Evolutionary conservation across 2,888 invertebrate species (phyloP).

Genomic region (Archips xylosteana): DNA sequence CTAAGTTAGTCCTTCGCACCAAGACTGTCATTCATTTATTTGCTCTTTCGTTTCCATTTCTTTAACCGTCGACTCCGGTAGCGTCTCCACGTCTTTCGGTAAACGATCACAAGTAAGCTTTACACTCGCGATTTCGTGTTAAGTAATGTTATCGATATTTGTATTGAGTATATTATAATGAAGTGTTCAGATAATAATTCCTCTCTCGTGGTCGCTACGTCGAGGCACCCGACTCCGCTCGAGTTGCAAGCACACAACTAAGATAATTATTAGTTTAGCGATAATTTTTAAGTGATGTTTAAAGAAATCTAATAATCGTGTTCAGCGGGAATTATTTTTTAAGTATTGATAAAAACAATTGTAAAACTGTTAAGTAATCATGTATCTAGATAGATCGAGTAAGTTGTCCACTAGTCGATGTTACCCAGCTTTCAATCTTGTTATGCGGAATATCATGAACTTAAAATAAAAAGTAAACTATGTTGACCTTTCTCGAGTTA

Average conservation of each 20-base stretch:
- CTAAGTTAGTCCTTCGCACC: conserved; percentile 88
- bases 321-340: conserved; percentile 83
- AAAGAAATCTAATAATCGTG: conserved; percentile 74
- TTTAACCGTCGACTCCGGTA: conserved; percentile 73
- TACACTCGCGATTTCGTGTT: conserved; percentile 72
- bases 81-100: conserved; percentile 73
- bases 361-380: conserved; percentile 83
- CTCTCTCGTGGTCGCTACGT: conserved; percentile 67
- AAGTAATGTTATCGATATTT: conserved; percentile 67
- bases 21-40: conserved; percentile 83
- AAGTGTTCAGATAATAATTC: conserved; percentile 80
- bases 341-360: conserved; percentile 76
- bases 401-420: conserved; percentile 82
- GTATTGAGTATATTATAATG: conserved; percentile 75
- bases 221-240: conserved; percentile 55
- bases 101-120: conserved; percentile 67
- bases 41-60: conserved; percentile 73
- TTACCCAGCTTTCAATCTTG: conserved; percentile 80
- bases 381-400: conserved; percentile 81
- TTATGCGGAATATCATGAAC: conserved; percentile 75
- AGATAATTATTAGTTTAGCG: conserved; percentile 79
- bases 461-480: conserved; percentile 64
- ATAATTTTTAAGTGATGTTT: conserved; percentile 80
- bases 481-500: conserved; percentile 74
- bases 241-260: conserved; percentile 72